These are phyloP conservation scores for Beroe forskalii DNA, from an alignment of 37 sponge, comb jelly and placozoan genomes.

Conservation along the genomic window DNA sequence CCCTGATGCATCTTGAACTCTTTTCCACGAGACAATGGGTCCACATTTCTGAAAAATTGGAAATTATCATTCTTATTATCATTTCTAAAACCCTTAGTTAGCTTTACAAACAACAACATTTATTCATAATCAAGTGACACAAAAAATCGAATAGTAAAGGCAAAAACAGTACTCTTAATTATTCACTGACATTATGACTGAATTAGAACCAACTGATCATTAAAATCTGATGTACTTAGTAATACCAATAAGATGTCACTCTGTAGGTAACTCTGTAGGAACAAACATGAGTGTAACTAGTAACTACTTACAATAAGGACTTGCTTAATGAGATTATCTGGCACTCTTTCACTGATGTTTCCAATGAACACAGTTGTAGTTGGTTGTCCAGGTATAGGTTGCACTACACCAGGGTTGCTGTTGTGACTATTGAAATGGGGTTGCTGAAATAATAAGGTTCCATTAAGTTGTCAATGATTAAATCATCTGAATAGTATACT, in stretches of 20 bases:
- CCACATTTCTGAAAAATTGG: constrained; percentile 82
- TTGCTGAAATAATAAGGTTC: background rate
- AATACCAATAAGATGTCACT: too few species aligned
- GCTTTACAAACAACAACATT: too few species aligned
- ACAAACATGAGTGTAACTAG: too few species aligned
- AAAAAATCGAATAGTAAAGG: too few species aligned
- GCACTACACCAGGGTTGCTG: constrained; percentile 64
- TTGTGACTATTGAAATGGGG: constrained; percentile 61
- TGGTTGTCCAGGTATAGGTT: constrained; percentile 60
- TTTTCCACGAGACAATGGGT: constrained; percentile 89
- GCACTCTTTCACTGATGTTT: constrained; percentile 87
- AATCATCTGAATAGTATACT: too few species aligned
- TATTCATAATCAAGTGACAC: too few species aligned
- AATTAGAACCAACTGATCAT: too few species aligned
- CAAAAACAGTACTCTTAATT: too few species aligned
- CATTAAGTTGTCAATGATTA: background rate
- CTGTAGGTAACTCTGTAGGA: too few species aligned
- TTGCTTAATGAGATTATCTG: constrained; percentile 89
- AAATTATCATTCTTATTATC: background rate
- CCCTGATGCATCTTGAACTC: constrained; percentile 93
- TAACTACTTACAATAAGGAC: constrained; percentile 80
- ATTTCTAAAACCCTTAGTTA: too few species aligned
- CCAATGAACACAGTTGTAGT: constrained; percentile 96
- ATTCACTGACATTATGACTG: too few species aligned
- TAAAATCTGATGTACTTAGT: too few species aligned